Percentiles rank a stretch among this genome's conserved stretches.
Evolutionary conservation across 2,797 vertebrate species (phyloP).

Genomic region (Echeneis naucrates): DNA sequence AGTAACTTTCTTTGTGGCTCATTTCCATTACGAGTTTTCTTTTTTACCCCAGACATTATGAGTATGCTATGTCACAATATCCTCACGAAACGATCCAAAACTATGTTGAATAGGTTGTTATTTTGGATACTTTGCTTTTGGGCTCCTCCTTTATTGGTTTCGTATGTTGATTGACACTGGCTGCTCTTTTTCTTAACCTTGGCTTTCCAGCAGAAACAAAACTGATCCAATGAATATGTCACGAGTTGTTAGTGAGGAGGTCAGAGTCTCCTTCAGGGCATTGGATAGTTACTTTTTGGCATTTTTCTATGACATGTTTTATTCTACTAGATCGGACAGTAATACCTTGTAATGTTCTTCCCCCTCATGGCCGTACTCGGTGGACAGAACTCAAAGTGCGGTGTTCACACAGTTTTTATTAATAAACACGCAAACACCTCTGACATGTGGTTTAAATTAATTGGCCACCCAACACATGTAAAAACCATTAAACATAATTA

Average conservation of each 20-base stretch:
- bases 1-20: neutral
- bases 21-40: neutral
- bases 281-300: constrained; percentile 25
- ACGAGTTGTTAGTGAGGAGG: constrained; percentile 36
- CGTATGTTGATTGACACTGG: constrained; percentile 8
- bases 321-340: constrained; percentile 57
- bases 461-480: constrained; percentile 75
- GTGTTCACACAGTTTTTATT: constrained; percentile 63
- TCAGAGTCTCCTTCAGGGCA: constrained; percentile 19
- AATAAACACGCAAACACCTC: constrained; percentile 75
- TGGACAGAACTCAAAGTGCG: constrained; percentile 44
- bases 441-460: constrained; percentile 80
- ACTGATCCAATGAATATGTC: constrained; percentile 43
- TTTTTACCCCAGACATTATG: neutral
- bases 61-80: constrained; percentile 8
- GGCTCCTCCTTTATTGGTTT: constrained; percentile 28
- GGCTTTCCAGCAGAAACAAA: constrained; percentile 16
- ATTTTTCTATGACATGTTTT: constrained; percentile 19
- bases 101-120: too few species aligned
- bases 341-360: constrained; percentile 69
- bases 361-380: constrained; percentile 44
- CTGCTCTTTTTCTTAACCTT: constrained; percentile 32
- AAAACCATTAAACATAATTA: constrained; percentile 77
- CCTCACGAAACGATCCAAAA: constrained; percentile 18
- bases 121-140: too few species aligned